phyloP scores from a whole-genome alignment of 2,113 vertebrate genomes.

The Elgaria multicarinata region DNA sequence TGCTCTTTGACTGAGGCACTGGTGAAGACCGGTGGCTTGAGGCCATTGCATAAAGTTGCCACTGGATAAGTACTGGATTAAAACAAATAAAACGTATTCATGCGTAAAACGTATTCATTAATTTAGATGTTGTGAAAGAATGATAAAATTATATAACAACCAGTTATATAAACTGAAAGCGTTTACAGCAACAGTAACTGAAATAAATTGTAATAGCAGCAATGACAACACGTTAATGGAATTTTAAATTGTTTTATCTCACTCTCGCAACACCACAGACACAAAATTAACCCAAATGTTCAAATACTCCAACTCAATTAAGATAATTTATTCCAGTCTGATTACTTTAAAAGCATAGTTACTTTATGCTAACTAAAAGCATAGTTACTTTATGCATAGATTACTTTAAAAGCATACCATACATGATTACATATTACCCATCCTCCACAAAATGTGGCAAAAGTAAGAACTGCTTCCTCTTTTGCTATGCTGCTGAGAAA shows the following conservation, averaged over 20 bases:
- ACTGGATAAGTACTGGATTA: constrained; percentile 80
- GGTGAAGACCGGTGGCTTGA: constrained; percentile 92
- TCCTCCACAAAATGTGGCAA: not conserved
- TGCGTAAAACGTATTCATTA: not conserved
- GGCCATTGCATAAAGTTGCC: constrained; percentile 92
- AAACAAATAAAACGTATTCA: constrained; percentile 47
- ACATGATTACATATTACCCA: not conserved
- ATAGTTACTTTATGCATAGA: too few relatives aligned
- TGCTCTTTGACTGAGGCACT: constrained; percentile 85
- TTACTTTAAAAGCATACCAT: not conserved
- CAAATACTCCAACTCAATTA: not conserved
- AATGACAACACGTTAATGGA: not conserved
- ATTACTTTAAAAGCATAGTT: not conserved
- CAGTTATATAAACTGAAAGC: not conserved
- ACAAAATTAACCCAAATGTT: not conserved
- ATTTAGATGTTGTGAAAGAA: not conserved
- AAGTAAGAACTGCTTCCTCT: not conserved
- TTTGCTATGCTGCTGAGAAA: not conserved
- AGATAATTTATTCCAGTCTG: not conserved
- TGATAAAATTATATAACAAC: not conserved
- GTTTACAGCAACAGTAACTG: not conserved
- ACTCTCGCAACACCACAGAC: not conserved
- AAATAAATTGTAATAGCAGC: too few relatives aligned
- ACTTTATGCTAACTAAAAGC: too few relatives aligned
- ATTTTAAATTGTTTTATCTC: not conserved